Conservation (phyloP, 2,888 invertebrate genomes). For the Drosophila kokeensis region DNA sequence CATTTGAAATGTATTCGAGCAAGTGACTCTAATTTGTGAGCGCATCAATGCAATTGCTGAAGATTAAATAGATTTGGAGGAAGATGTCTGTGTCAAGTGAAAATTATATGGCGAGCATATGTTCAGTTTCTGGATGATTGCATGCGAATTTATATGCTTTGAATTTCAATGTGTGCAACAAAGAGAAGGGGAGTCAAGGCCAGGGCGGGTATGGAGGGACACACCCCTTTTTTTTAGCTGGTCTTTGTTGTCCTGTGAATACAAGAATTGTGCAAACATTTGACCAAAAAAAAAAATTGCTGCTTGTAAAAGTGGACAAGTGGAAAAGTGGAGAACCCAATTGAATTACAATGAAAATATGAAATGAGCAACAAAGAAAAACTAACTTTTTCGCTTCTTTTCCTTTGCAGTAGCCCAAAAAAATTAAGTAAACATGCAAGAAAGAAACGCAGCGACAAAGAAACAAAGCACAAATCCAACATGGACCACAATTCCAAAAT, state of each 20-base stretch:
- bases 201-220: not conserved
- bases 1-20: constrained; percentile 1
- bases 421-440: constrained; percentile 71
- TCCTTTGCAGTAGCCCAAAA: constrained; percentile 39
- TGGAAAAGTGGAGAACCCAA: constrained; percentile 53
- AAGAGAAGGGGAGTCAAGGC: not conserved
- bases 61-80: constrained; percentile 12
- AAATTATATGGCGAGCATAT: constrained; percentile 71
- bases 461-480: constrained; percentile 59
- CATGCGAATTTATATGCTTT: constrained; percentile 68
- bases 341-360: constrained; percentile 81
- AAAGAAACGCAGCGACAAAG: constrained; percentile 53
- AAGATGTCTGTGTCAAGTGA: constrained; percentile 19
- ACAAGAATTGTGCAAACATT: constrained; percentile 69
- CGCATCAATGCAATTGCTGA: not conserved
- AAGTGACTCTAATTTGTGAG: constrained; percentile 10
- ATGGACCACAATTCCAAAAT: constrained; percentile 51
- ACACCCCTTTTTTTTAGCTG: constrained; percentile 51
- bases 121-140: constrained; percentile 76
- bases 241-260: constrained; percentile 46
- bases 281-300: constrained; percentile 54
- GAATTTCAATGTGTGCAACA: constrained; percentile 66
- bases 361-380: constrained; percentile 63
- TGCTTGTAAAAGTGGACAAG: constrained; percentile 27
- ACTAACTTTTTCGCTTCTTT: constrained; percentile 8